Base-by-base conservation (phyloP, 2,113 vertebrate species). In the Scatophagus argus region DNA sequence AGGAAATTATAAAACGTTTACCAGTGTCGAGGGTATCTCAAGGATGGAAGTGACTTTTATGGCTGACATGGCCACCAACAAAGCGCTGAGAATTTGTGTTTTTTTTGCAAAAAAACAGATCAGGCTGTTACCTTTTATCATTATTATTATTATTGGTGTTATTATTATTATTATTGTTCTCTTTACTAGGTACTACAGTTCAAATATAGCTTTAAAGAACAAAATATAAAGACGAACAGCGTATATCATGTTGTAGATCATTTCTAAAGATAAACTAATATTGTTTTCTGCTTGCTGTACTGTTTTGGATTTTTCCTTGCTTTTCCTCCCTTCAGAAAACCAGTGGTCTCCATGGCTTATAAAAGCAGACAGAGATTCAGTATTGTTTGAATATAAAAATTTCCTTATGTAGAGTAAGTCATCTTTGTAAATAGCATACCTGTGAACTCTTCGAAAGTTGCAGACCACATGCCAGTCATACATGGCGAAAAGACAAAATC, bases 391-490 rank as follows among this genome's bases (percentile, higher is more conserved):
- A 44, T 14, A n/a, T 41, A 27, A 36, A 61, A 12, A 63, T 38
- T 11, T 9, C 36, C 5, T 76, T 55, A 39, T 21, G 16, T 32
- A 43, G 9, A 25, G 36, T 17, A 55, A 46, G 38, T 73, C 38
- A 38, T 32, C 73, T 56, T 6, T 62, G 54, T 19, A 72, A 70
- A 74, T 39, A 29, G 49, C 70, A 38, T 47, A 66, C 2, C 25
- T 55, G 19, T 16, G 10, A 59, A 4, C n/a, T 36, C 16, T 43
- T 44, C 19, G 55, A 25, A 39, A 39, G 47, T 14, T 32, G 36
- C 31, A 38, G 29, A 38, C 17, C 16, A 13, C 41, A n/a, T 10
- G 6, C 47, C 25, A 47, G 9, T 49, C 46, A 14, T 14, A 56
- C 54, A 23, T 39, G 38, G 21, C 31, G 52, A 23, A 12, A 25